A percentile compares a stretch with the other conserved stretches of the same genome.
Conservation (phyloP, 2,888 invertebrate species). For the Amblyteles armatorius region DNA sequence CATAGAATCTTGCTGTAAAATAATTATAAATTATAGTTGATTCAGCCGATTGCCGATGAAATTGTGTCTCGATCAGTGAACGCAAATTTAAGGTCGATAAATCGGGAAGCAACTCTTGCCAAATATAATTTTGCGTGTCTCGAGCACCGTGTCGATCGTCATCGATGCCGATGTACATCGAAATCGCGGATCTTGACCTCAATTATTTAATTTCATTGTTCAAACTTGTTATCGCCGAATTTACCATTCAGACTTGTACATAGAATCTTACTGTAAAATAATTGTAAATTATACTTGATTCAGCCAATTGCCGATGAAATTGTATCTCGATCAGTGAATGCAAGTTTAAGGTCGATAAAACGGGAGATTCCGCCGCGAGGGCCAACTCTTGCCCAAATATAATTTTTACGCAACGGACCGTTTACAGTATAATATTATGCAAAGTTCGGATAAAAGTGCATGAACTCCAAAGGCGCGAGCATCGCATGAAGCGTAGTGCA, state of each 20-base stretch:
- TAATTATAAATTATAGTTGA: neutral
- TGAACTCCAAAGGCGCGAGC: conserved; percentile 40
- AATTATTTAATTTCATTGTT: conserved; percentile 2
- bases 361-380: neutral
- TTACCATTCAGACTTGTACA: conserved; percentile 2
- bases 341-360: neutral
- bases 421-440: no score
- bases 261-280: conserved; percentile 11
- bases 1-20: conserved; percentile 22
- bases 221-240: neutral
- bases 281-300: neutral
- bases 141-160: conserved; percentile 73
- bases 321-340: conserved; percentile 9
- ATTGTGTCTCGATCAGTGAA: conserved; percentile 2
- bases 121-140: neutral
- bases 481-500: conserved; percentile 63
- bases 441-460: conserved; percentile 33
- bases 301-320: neutral
- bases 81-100: neutral
- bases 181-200: conserved; percentile 66
- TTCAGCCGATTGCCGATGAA: neutral
- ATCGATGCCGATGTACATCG: conserved; percentile 79
- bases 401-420: neutral
- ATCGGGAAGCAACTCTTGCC: neutral
- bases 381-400: neutral